phyloP scores from a whole-genome alignment of 2,113 vertebrate genomes.

The Octodon degus region DNA sequence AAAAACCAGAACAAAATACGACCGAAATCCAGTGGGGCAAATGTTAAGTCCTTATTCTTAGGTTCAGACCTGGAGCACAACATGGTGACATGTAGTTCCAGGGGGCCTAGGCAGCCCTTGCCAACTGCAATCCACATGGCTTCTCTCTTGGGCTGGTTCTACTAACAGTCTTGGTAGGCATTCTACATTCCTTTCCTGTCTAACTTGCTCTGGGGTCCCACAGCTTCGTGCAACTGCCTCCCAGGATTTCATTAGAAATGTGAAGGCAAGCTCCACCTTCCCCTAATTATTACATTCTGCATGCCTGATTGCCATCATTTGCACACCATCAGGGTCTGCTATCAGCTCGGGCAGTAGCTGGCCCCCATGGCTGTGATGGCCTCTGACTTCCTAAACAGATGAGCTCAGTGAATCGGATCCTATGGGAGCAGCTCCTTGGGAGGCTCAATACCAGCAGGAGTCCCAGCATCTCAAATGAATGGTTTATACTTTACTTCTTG shows the following conservation, averaged over 20 bases:
- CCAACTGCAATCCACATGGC: not conserved
- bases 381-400: not conserved
- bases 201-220: not conserved
- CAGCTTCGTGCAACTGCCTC: not conserved
- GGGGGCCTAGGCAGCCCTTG: not conserved
- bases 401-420: not conserved
- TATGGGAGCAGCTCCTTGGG: not conserved
- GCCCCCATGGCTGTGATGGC: not conserved
- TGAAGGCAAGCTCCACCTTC: not conserved
- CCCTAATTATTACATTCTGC: not conserved
- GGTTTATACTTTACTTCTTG: not conserved
- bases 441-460: not conserved
- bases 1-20: not conserved
- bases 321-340: not conserved
- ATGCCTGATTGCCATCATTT: not conserved
- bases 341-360: not conserved
- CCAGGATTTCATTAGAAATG: not conserved
- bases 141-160: not conserved
- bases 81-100: not conserved
- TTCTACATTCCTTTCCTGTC: not conserved
- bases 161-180: not conserved
- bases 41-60: not conserved
- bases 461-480: not conserved
- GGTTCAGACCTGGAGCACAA: not conserved
- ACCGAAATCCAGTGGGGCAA: not conserved